phyloP scores from a whole-genome alignment of 2,888 invertebrate species.

The Thecophora atra region DNA sequence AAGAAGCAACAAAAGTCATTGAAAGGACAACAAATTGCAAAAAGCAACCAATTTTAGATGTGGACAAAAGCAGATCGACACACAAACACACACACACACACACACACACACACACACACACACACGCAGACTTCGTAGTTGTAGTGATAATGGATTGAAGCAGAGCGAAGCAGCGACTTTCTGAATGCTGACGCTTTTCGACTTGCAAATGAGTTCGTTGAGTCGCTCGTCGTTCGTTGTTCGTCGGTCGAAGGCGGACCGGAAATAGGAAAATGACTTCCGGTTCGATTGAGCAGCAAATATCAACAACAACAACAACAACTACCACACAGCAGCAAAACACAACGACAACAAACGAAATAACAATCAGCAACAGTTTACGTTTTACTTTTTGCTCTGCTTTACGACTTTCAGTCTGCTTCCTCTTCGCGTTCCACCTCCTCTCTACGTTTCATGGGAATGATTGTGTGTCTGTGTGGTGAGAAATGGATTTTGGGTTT shows the following conservation, averaged over 20 bases:
- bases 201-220: background rate
- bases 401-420: too few species aligned
- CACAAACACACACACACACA: background rate
- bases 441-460: too few species aligned
- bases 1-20: background rate
- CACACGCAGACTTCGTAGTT: background rate
- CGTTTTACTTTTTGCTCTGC: too few species aligned
- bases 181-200: background rate
- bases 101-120: conserved; percentile 11
- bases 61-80: too few species aligned
- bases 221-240: too few species aligned
- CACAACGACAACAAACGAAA: background rate
- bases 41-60: too few species aligned
- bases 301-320: background rate
- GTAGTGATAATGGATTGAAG: background rate
- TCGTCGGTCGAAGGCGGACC: conserved; percentile 7
- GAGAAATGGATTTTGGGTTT: too few species aligned
- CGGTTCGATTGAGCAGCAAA: background rate
- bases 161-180: background rate
- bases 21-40: too few species aligned
- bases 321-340: too few species aligned
- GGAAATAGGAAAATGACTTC: conserved; percentile 26
- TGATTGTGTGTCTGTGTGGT: too few species aligned
- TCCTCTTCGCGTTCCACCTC: too few species aligned
- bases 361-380: too few species aligned